Evolutionary conservation across 2,888 invertebrate species (phyloP).

Genomic region (Ormia ochracea): DNA sequence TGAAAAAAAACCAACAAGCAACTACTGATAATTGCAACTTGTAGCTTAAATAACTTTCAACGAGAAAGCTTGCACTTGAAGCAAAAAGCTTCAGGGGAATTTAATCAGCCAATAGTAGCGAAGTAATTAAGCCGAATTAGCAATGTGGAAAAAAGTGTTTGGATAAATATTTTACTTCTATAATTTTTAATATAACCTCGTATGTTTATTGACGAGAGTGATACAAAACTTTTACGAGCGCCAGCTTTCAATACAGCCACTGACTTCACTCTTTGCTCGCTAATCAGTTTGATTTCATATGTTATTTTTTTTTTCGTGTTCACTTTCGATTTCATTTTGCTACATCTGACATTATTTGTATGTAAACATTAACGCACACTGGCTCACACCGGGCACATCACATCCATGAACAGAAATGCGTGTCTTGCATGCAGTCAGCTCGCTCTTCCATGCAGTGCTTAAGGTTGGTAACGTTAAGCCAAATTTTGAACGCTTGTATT

Average conservation of each 20-base stretch:
- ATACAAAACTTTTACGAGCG: neutral
- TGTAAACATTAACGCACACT: neutral
- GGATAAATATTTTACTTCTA: too few relatives aligned
- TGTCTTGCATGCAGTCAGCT: too few relatives aligned
- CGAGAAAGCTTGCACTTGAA: too few relatives aligned
- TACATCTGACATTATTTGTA: constrained; percentile 10
- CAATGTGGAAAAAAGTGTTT: too few relatives aligned
- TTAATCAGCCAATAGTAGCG: too few relatives aligned
- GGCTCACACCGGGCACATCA: neutral
- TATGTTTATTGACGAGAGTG: neutral
- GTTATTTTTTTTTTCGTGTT: constrained; percentile 60
- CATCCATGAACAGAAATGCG: neutral
- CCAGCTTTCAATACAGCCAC: constrained; percentile 26
- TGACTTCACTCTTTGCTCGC: constrained; percentile 17
- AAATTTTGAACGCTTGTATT: constrained; percentile 35
- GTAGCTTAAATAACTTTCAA: too few relatives aligned
- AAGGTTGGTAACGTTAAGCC: constrained; percentile 34
- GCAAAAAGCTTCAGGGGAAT: too few relatives aligned
- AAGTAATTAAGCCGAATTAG: too few relatives aligned
- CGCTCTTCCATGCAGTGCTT: neutral
- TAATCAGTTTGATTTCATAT: constrained; percentile 2
- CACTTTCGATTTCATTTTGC: constrained; percentile 73
- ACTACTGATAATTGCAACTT: too few relatives aligned
- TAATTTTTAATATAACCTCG: neutral
- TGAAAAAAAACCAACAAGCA: too few relatives aligned